A percentile compares a stretch with the other conserved stretches of the same genome.
Conservation (phyloP, 2,113 vertebrate species). For the Laterallus jamaicensis region DNA sequence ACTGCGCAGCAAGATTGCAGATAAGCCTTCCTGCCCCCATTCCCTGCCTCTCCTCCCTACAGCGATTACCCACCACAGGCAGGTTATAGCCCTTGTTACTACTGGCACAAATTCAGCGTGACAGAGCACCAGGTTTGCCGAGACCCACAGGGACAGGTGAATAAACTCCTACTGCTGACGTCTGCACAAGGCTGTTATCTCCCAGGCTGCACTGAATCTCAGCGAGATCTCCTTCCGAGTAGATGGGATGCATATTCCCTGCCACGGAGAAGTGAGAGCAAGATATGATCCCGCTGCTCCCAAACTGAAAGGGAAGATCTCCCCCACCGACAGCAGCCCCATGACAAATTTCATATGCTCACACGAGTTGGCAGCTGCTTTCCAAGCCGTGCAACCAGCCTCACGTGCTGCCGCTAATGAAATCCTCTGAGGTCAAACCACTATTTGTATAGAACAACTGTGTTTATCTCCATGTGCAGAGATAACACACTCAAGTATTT, state of each 20-base stretch:
- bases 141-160: neutral
- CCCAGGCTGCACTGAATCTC: neutral
- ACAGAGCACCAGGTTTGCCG: neutral
- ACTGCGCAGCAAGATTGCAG: neutral
- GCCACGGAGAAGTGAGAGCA: accelerated
- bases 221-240: neutral
- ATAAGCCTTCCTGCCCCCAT: neutral
- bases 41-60: neutral
- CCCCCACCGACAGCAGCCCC: accelerated
- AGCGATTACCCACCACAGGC: neutral
- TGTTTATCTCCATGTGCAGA: constrained; percentile 22
- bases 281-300: neutral
- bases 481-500: constrained; percentile 43
- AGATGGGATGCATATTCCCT: neutral
- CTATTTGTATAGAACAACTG: constrained; percentile 22
- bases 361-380: neutral
- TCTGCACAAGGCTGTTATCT: neutral
- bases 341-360: neutral
- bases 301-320: neutral
- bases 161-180: neutral
- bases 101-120: no score
- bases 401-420: neutral
- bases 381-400: neutral
- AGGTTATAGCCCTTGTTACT: neutral
- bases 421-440: constrained; percentile 39